Evolutionary conservation across 2,113 vertebrate genomes (phyloP).

Genomic region (rat (Rattus norvegicus)): GRCr8 NC_086030.1:45131001-45131500

Average conservation of each 20-base stretch:
- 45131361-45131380: not conserved
- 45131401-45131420: not conserved
- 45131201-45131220: conserved; percentile 45
- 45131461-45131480: conserved; percentile 22
- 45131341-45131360: not conserved
- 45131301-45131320: conserved; percentile 39
- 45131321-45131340: not conserved
- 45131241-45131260: conserved; percentile 42
- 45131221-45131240: conserved; percentile 46
- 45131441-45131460: conserved; percentile 2
- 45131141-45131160: conserved; percentile 36
- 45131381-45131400: not conserved
- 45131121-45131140: conserved; percentile 22
- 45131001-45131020: not conserved
- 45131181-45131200: conserved; percentile 44
- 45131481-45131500: conserved; percentile 25
- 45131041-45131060: not conserved
- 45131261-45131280: conserved; percentile 20
- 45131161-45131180: conserved; percentile 43
- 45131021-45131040: not conserved
- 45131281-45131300: not conserved
- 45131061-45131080: not conserved
- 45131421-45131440: not conserved
- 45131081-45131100: not conserved
- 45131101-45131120: not conserved